phyloP scores from a whole-genome alignment of 2,797 vertebrate species.

The Melopsittacus undulatus region DNA sequence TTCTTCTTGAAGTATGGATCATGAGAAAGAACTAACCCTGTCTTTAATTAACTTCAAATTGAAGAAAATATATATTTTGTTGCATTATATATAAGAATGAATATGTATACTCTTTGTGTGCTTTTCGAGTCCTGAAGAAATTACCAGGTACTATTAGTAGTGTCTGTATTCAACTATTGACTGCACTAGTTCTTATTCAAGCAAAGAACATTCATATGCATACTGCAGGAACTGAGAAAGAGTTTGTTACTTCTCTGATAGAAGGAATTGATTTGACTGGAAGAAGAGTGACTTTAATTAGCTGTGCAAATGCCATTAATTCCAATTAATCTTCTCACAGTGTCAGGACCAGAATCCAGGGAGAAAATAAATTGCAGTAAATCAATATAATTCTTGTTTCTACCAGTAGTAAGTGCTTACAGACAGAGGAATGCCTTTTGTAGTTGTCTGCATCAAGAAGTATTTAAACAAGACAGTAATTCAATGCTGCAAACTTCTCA shows the following conservation, averaged over 20 bases:
- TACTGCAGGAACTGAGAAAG: slow-evolving; percentile 61
- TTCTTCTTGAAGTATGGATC: background rate
- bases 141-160: slow-evolving; percentile 17
- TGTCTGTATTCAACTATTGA: slow-evolving; percentile 39
- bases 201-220: slow-evolving; percentile 69
- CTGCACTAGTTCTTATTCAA: slow-evolving; percentile 50
- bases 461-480: slow-evolving; percentile 76
- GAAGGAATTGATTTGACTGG: slow-evolving; percentile 78
- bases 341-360: slow-evolving; percentile 75
- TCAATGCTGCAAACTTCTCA: slow-evolving; percentile 62
- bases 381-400: slow-evolving; percentile 79
- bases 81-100: background rate
- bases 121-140: slow-evolving; percentile 36
- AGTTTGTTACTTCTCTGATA: slow-evolving; percentile 76
- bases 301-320: slow-evolving; percentile 81
- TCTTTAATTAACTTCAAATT: background rate
- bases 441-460: slow-evolving; percentile 66
- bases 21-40: background rate
- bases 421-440: slow-evolving; percentile 69
- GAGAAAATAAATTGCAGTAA: slow-evolving; percentile 78
- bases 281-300: slow-evolving; percentile 81
- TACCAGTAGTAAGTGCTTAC: slow-evolving; percentile 66
- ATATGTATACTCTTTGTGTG: slow-evolving; percentile 1
- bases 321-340: slow-evolving; percentile 79
- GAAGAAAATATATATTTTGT: background rate